A percentile compares a stretch with the other conserved stretches of the same genome.
Evolutionary conservation across 2,888 invertebrate species (phyloP).

Genomic region (Coremacera marginata): DNA sequence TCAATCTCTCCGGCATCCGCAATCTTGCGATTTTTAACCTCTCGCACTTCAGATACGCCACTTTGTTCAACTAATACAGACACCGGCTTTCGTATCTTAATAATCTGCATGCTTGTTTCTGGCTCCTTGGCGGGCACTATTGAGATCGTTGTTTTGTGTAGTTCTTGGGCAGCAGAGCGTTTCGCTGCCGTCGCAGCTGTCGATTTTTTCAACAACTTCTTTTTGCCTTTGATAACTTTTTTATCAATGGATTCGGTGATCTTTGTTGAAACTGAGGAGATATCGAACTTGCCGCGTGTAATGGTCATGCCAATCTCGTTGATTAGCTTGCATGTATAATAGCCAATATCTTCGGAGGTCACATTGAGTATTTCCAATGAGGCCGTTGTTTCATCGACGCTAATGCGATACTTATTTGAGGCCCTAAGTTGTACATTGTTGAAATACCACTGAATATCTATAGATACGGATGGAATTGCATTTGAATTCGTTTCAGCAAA

Average conservation of each 20-base stretch:
- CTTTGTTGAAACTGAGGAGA: slow-evolving; percentile 70
- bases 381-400: slow-evolving; percentile 79
- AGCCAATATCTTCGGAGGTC: slow-evolving; percentile 77
- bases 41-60: slow-evolving; percentile 71
- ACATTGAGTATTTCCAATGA: slow-evolving; percentile 78
- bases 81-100: slow-evolving; percentile 58
- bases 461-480: slow-evolving; percentile 42
- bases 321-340: slow-evolving; percentile 86
- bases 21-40: slow-evolving; percentile 68
- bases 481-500: neutral
- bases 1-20: slow-evolving; percentile 57
- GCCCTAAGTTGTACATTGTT: slow-evolving; percentile 83
- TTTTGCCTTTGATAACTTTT: slow-evolving; percentile 58
- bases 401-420: slow-evolving; percentile 79
- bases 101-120: slow-evolving; percentile 61
- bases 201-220: slow-evolving; percentile 56
- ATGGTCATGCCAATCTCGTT: slow-evolving; percentile 87
- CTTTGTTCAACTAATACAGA: slow-evolving; percentile 64
- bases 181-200: slow-evolving; percentile 62
- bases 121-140: slow-evolving; percentile 56
- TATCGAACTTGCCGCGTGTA: slow-evolving; percentile 83
- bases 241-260: slow-evolving; percentile 52
- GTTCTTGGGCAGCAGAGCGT: slow-evolving; percentile 54
- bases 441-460: slow-evolving; percentile 90
- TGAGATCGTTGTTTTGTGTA: slow-evolving; percentile 59